phyloP scores from a whole-genome alignment of 64 coral and sea anemone genomes.

The Stylophora pistillata region DNA sequence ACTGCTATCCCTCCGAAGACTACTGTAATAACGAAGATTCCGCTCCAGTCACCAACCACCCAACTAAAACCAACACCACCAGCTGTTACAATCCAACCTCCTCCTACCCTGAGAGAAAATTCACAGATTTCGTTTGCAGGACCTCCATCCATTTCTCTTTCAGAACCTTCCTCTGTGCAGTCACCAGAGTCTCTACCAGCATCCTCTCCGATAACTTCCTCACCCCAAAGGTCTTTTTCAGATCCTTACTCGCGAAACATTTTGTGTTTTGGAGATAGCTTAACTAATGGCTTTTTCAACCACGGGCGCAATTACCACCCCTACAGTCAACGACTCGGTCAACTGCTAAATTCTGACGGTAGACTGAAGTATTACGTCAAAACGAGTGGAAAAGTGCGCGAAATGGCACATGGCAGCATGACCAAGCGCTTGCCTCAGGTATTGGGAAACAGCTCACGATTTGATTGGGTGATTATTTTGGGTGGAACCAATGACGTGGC shows the following conservation, averaged over 20 bases:
- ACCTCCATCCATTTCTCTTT: background rate
- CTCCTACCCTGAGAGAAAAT: background rate
- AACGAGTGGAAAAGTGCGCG: constrained; percentile 76
- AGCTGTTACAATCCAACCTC: background rate
- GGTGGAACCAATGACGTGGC: constrained; percentile 99
- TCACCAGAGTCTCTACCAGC: background rate
- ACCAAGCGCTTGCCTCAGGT: constrained; percentile 85
- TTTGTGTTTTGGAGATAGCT: constrained; percentile 94
- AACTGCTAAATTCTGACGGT: constrained; percentile 68
- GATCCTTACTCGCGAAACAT: constrained; percentile 66
- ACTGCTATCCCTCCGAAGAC: background rate
- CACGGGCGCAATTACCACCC: constrained; percentile 76
- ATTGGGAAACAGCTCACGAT: constrained; percentile 80
- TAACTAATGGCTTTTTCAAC: constrained; percentile 82
- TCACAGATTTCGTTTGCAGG: background rate
- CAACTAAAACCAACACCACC: constrained; percentile 1
- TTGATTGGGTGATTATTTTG: constrained; percentile 96
- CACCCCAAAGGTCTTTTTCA: constrained; percentile 13
- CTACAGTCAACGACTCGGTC: constrained; percentile 76
- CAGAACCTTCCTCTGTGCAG: background rate
- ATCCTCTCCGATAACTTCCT: background rate
- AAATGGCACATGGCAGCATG: constrained; percentile 98
- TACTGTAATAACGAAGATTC: background rate
- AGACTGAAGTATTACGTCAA: constrained; percentile 63
- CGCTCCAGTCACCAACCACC: background rate